Base-by-base conservation (phyloP, 2,113 vertebrate species). In the Tinamus guttatus region DNA sequence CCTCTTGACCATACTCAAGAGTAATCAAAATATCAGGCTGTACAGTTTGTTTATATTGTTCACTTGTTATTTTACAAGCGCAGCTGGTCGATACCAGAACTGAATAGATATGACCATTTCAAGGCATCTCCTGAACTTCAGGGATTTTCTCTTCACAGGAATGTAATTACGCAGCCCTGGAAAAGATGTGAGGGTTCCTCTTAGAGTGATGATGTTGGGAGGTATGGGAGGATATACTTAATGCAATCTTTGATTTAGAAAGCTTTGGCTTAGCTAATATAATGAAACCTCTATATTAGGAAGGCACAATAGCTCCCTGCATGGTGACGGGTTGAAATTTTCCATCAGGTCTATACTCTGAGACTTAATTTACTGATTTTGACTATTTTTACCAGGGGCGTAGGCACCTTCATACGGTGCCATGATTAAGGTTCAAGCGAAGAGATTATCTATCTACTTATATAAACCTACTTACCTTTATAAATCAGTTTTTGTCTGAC, bases 321-420 rank as follows among this genome's bases (percentile, higher is more conserved):
- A 51, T 32, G 47, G 45, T n/a, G 21, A 56, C 32, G 40, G 34
- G 25, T 77, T 71, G 67, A 47, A 82, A 82, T 19, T n/a, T 47
- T 77, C 59, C 12, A 49, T 88, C 4, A 17, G 79, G 59, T 11
- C 12, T 58, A 32, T 18, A 49, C 62, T 86, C 19, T 52, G 56
- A 77, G 77, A 25, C 8, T 76, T 76, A 76, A 34, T 47, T 47
- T 13, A 49, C 62, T 68, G 47, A 54, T 75, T 85, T 91, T 65
- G 18, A 60, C 3, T 19, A 30, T 60, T 45, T 73, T 25, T 9
- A 20, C n/a, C 8, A 65, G 32, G 28, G 21, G 5, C 0, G 0
- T 56, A 58, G 32, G 32, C 71, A 69, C 16, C 73, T 80, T 80
- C 58, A 7, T 78, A 43, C 30, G 2, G 56, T 85, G 64, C 32